Percentiles rank a stretch among this genome's conserved stretches.
phyloP scores from a whole-genome alignment of 2,888 invertebrate genomes.

The Anoncus sp. region DNA sequence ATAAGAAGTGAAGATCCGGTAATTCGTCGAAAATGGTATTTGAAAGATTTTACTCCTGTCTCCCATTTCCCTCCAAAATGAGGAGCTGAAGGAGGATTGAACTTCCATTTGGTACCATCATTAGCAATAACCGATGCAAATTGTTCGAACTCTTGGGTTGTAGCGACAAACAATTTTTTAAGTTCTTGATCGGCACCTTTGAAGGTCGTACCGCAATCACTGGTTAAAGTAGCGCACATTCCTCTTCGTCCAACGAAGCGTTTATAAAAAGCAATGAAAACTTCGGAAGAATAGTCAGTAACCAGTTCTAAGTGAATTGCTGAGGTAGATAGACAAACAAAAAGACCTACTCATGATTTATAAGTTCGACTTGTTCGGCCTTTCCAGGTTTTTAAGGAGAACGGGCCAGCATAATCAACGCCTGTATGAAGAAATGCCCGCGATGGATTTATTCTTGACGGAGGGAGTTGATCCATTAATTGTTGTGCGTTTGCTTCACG shows the following conservation, averaged over 20 bases:
- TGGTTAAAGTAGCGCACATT: background rate
- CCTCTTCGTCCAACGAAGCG: conserved; percentile 69
- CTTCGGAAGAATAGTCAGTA: conserved; percentile 57
- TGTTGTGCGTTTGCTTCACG: conserved; percentile 42
- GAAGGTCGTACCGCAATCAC: background rate
- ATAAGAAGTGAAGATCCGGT: conserved; percentile 62
- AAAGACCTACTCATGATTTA: conserved; percentile 65
- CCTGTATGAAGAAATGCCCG: conserved; percentile 65
- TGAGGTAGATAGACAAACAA: conserved; percentile 65
- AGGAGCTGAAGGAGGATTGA: background rate
- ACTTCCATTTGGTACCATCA: background rate
- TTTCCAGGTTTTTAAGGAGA: conserved; percentile 12
- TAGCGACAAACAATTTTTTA: background rate
- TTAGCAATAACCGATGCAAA: background rate
- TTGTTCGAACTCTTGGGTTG: background rate
- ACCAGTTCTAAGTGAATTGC: conserved; percentile 69
- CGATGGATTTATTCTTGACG: conserved; percentile 54
- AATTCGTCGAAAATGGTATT: conserved; percentile 67
- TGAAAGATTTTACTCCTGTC: conserved; percentile 70
- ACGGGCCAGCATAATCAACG: conserved; percentile 67
- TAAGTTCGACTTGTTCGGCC: conserved; percentile 27
- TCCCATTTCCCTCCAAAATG: conserved; percentile 62
- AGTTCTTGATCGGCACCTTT: background rate
- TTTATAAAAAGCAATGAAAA: conserved; percentile 63
- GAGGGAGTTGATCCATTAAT: conserved; percentile 70